Conservation (phyloP, 2,797 vertebrate genomes). For the Vespertilio murinus region DNA sequence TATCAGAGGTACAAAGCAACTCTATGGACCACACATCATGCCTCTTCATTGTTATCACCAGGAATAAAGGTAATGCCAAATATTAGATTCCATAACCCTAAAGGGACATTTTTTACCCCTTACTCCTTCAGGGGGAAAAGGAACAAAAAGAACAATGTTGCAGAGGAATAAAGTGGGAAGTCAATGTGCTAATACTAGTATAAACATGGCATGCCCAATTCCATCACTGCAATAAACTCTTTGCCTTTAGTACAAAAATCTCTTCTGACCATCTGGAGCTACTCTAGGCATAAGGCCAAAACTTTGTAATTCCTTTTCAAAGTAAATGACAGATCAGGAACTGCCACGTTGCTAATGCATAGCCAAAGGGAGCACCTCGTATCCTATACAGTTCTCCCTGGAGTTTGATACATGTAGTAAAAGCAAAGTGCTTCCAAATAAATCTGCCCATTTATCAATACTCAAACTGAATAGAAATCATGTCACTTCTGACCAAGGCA, state of each 20-base stretch:
- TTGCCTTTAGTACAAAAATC: constrained; percentile 67
- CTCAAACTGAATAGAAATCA: not conserved
- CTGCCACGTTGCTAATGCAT: constrained; percentile 80
- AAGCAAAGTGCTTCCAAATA: constrained; percentile 27
- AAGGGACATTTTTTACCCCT: not conserved
- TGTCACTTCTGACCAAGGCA: not conserved
- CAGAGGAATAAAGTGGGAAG: constrained; percentile 30
- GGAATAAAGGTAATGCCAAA: not conserved
- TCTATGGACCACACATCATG: not conserved
- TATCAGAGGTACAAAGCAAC: not conserved
- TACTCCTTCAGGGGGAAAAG: not conserved
- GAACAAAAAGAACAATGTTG: not conserved
- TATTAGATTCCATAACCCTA: not conserved
- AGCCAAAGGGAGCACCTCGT: constrained; percentile 67
- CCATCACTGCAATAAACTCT: constrained; percentile 59
- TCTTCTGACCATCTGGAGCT: constrained; percentile 80
- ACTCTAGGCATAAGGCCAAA: constrained; percentile 82
- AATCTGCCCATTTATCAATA: constrained; percentile 30
- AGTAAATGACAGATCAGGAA: constrained; percentile 75
- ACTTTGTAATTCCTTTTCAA: constrained; percentile 80
- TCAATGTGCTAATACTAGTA: constrained; percentile 33
- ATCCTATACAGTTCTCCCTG: constrained; percentile 38
- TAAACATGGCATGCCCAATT: constrained; percentile 57
- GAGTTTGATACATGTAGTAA: constrained; percentile 47
- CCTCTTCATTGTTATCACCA: not conserved